These are phyloP conservation scores for Caenorhabditis sulstoni DNA, from an alignment of 2,888 invertebrate species.

Conservation along the genomic window DNA sequence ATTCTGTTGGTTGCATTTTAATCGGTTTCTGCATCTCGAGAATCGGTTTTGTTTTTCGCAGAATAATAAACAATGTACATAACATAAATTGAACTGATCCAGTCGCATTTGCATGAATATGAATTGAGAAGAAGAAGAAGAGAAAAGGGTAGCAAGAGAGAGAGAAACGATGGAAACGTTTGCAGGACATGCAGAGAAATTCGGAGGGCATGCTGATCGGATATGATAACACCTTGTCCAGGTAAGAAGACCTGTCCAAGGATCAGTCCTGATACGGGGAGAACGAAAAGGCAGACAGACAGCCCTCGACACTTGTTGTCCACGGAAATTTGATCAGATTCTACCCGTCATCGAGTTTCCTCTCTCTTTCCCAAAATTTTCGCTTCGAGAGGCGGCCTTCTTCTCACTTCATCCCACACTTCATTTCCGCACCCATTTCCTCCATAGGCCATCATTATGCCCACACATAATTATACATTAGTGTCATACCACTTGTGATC, in stretches of 20 bases:
- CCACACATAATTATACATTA: conserved; percentile 39
- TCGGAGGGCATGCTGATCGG: conserved; percentile 67
- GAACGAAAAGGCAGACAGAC: conserved; percentile 26
- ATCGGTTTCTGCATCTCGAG: conserved; percentile 31
- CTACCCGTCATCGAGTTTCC: conserved; percentile 16
- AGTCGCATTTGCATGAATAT: conserved; percentile 34
- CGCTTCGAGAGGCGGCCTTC: too few relatives aligned
- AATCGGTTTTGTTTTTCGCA: conserved; percentile 4
- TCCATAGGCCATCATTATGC: conserved; percentile 13
- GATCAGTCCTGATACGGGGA: conserved; percentile 37
- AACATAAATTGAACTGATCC: conserved; percentile 10
- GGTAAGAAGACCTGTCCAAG: conserved; percentile 56
- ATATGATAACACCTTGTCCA: conserved; percentile 69
- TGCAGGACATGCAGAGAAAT: conserved; percentile 66
- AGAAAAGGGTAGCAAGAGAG: neutral
- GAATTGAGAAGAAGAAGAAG: conserved; percentile 12
- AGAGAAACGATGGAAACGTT: conserved; percentile 17
- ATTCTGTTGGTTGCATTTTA: conserved; percentile 27
- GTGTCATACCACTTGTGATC: conserved; percentile 39
- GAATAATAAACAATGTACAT: conserved; percentile 55
- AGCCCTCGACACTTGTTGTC: conserved; percentile 7
- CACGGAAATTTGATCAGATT: conserved; percentile 31
- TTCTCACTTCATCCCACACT: conserved; percentile 3
- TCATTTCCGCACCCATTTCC: conserved; percentile 1
- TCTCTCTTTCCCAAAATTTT: conserved; percentile 6